Conservation (phyloP, 2,888 invertebrate genomes). For the Phytoseiulus persimilis region DNA sequence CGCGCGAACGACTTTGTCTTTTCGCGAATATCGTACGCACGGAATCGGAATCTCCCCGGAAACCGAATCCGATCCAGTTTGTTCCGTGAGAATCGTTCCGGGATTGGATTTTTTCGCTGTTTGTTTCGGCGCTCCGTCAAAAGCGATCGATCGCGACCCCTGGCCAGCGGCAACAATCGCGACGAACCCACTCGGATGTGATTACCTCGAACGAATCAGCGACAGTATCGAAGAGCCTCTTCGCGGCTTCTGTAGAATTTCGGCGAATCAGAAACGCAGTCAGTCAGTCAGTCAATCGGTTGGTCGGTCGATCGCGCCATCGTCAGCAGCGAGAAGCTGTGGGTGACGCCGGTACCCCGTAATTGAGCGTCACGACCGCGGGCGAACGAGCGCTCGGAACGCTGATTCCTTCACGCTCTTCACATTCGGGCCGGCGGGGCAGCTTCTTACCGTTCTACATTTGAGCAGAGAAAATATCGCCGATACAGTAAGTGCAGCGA, state of each 20-base stretch:
- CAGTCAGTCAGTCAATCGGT: background rate
- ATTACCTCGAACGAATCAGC: background rate
- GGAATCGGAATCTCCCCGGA: too few relatives aligned
- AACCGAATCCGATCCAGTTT: too few relatives aligned
- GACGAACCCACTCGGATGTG: background rate
- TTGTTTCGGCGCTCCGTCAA: too few relatives aligned
- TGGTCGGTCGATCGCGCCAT: background rate
- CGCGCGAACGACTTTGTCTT: too few relatives aligned
- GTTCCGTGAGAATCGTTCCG: too few relatives aligned
- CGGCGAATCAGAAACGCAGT: background rate
- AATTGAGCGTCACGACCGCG: constrained; percentile 5
- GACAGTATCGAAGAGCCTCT: background rate
- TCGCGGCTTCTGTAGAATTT: background rate
- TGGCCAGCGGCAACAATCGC: background rate
- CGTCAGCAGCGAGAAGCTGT: background rate
- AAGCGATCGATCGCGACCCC: background rate
- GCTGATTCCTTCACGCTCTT: background rate
- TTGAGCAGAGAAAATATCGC: background rate
- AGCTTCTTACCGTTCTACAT: background rate
- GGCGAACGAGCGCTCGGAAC: background rate
- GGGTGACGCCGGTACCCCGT: background rate
- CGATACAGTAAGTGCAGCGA: background rate
- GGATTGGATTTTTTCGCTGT: too few relatives aligned
- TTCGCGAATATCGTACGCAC: too few relatives aligned
- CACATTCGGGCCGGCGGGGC: background rate